Evolutionary conservation across 1,140 invertebrate genomes (phyloP).

Genomic region (Teleopsis dalmanni): DNA sequence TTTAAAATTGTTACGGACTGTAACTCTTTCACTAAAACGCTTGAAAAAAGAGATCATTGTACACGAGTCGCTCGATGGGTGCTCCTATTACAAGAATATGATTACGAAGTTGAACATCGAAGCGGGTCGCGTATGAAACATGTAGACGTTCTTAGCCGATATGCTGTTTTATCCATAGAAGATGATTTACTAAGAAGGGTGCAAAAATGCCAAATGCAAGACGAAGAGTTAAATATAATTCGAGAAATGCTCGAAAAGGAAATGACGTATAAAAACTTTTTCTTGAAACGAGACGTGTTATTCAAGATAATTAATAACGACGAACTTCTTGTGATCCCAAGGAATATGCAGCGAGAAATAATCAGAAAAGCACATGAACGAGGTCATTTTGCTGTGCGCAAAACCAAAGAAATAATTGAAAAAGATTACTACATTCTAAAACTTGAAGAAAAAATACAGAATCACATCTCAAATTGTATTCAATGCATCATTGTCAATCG

Average conservation of each 20-base stretch:
- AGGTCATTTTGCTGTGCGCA: conserved; percentile 38
- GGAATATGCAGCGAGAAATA: conserved; percentile 24
- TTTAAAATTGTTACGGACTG: too few relatives aligned
- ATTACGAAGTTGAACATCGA: conserved; percentile 19
- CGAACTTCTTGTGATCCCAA: conserved; percentile 22
- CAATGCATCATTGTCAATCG: too few relatives aligned
- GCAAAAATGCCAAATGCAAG: neutral
- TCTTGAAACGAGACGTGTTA: too few relatives aligned
- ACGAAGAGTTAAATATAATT: neutral
- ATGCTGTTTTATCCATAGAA: neutral
- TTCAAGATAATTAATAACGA: neutral
- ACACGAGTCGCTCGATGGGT: conserved; percentile 17
- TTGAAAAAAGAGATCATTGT: too few relatives aligned
- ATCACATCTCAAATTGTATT: conserved; percentile 28
- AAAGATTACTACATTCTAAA: conserved; percentile 41
- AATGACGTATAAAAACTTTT: neutral
- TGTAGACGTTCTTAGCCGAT: neutral
- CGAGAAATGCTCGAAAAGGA: neutral
- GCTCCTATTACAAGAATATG: too few relatives aligned
- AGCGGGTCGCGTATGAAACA: conserved; percentile 2
- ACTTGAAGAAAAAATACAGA: conserved; percentile 26
- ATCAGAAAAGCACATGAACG: conserved; percentile 28
- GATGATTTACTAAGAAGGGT: neutral
- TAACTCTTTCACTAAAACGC: too few relatives aligned
- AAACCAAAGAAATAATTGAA: conserved; percentile 36